These are phyloP conservation scores for Leptura quadrifasciata DNA, from an alignment of 2,888 invertebrate species.

Conservation along the genomic window DNA sequence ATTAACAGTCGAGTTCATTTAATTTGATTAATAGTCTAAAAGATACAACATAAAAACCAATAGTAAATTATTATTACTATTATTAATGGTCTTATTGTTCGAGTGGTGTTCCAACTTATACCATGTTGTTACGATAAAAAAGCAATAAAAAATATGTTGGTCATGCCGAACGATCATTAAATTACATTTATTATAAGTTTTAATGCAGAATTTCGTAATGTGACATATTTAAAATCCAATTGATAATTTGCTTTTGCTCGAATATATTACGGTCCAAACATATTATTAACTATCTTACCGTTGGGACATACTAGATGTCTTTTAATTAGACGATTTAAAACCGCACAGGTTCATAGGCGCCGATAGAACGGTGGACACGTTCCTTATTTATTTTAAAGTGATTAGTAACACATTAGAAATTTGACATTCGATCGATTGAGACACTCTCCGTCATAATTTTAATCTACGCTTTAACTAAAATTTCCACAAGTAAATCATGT, in stretches of 20 bases:
- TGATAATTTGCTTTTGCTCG: constrained; percentile 18
- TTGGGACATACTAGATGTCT: constrained; percentile 13
- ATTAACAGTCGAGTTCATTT: constrained; percentile 9
- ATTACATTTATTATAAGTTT: constrained; percentile 19
- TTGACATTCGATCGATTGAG: too few relatives aligned
- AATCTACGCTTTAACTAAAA: too few relatives aligned
- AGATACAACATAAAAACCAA: constrained; percentile 8
- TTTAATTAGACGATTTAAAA: constrained; percentile 16
- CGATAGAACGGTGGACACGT: neutral
- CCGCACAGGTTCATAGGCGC: constrained; percentile 1
- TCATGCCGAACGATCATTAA: constrained; percentile 27
- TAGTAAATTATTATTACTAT: neutral
- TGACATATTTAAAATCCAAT: constrained; percentile 30
- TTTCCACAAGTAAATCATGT: too few relatives aligned
- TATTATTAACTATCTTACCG: constrained; percentile 24
- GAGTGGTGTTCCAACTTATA: neutral
- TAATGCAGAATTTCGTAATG: constrained; percentile 35
- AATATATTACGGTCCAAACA: constrained; percentile 22
- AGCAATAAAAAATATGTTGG: constrained; percentile 24
- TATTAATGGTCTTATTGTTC: constrained; percentile 18
- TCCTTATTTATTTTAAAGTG: neutral
- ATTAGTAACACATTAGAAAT: too few relatives aligned
- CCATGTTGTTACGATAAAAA: constrained; percentile 27
- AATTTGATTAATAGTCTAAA: constrained; percentile 18
- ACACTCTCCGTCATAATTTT: too few relatives aligned